These are phyloP conservation scores for Florisuga fusca DNA, from an alignment of 2,797 vertebrate species.

Conservation along the genomic window DNA sequence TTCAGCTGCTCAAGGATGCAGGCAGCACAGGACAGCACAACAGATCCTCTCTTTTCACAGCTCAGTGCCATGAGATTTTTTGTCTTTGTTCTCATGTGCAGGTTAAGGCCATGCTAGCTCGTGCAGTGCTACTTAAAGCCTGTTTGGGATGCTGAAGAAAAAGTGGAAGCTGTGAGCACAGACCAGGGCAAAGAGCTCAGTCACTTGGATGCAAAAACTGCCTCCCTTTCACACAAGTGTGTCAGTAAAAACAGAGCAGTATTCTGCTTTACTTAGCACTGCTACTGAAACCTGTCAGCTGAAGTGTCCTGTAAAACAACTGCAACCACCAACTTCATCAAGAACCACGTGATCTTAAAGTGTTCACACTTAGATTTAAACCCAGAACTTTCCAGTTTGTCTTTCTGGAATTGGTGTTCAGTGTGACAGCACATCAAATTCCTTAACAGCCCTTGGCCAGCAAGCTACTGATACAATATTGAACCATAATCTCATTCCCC, in stretches of 20 bases:
- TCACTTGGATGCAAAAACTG: background rate
- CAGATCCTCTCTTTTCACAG: background rate
- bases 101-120: background rate
- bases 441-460: fast-evolving
- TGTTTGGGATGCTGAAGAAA: background rate
- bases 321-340: background rate
- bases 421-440: background rate
- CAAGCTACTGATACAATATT: background rate
- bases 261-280: background rate
- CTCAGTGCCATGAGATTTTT: fast-evolving
- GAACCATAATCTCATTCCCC: background rate
- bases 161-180: background rate
- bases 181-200: background rate
- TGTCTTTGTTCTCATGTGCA: background rate
- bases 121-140: background rate
- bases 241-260: background rate
- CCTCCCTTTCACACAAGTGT: background rate
- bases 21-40: background rate
- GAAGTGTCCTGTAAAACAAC: background rate
- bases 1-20: background rate
- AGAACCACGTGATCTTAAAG: background rate
- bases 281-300: background rate
- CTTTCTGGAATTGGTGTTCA: background rate
- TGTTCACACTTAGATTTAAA: background rate
- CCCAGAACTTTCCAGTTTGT: background rate